Base-by-base conservation (phyloP, 2,888 invertebrate species). In the Dynastes hyllus region DNA sequence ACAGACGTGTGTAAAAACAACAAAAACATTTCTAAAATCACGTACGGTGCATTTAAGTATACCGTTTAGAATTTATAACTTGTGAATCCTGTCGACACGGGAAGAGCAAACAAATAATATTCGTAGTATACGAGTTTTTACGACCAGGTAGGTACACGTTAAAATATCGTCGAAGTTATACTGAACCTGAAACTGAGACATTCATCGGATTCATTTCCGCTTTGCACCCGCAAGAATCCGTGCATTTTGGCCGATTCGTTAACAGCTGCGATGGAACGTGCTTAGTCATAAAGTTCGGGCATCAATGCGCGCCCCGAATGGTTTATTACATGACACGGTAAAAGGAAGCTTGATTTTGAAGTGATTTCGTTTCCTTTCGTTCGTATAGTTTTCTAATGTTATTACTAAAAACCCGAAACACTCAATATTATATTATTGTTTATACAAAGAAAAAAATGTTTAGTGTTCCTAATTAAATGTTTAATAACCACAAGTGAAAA, bases 251-350 rank as follows among this genome's bases (percentile, higher is more conserved):
- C 55, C 50, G 53, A 76, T 76, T 76, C 66, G 55, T 66, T 76
- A 66, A 65, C 76, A 61, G 58, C 73, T 61, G 73, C 61, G 45
- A 45, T 50, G 40, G 76, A 80, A 80, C 80, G 80, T 80, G 80
- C 79, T 76, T 76, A 69, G 51, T 76, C 80, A 80, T 66, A 76
- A 61, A 78, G 75, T 79, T 79, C 69, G 78, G 27, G 76, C 79
- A 80, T 80, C 76, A 78, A 76, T 45, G 75, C 61, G 27, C 77
- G 79, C 76, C 70, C 65, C 16, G 16, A 78, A 77, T 71, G 80
- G 55, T 9, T 75, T 27, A 11, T 75, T 58, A 29, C 45, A 73
- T 22, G 61, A 61, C 32, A 9, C 5, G 32, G 6, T 40, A 45
- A 61, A 61, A 32, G 32, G 63, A 63, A 69, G 16, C 11, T 16